A percentile compares a stretch with the other conserved stretches of the same genome.
These are phyloP conservation scores for Sceloporus undulatus DNA, from an alignment of 2,113 vertebrate species.

Conservation along the genomic window DNA sequence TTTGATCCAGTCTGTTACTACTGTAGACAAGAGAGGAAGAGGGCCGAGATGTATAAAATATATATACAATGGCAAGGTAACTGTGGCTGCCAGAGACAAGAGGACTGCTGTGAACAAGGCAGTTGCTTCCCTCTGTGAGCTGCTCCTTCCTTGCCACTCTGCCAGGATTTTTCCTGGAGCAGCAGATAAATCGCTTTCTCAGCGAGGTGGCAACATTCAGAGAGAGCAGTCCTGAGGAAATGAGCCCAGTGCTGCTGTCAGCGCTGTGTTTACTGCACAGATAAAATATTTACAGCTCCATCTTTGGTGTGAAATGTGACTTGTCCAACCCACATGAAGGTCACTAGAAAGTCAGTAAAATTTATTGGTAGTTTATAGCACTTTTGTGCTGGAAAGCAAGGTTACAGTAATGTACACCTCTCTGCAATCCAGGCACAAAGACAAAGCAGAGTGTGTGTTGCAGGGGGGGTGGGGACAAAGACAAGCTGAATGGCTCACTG, in stretches of 20 bases:
- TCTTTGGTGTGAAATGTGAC: slow-evolving; percentile 68
- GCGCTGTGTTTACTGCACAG: slow-evolving; percentile 73
- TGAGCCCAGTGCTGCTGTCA: slow-evolving; percentile 57
- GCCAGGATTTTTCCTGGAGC: slow-evolving; percentile 49
- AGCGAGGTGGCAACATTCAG: neutral
- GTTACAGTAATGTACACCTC: slow-evolving; percentile 34
- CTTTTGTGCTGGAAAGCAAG: slow-evolving; percentile 47
- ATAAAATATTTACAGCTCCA: slow-evolving; percentile 79
- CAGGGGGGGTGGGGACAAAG: neutral
- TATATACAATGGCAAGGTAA: slow-evolving; percentile 41
- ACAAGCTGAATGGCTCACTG: neutral
- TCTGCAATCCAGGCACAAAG: neutral
- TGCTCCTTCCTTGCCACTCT: slow-evolving; percentile 60
- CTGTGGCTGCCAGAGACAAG: neutral
- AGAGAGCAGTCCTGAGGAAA: slow-evolving; percentile 14
- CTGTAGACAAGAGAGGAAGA: neutral
- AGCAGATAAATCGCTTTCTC: slow-evolving; percentile 70
- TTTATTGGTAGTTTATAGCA: slow-evolving; percentile 69
- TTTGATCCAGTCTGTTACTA: neutral
- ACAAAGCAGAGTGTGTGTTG: neutral
- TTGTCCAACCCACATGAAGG: slow-evolving; percentile 69
- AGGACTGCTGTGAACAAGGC: slow-evolving; percentile 36
- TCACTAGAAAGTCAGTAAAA: slow-evolving; percentile 75
- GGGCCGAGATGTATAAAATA: slow-evolving; percentile 34
- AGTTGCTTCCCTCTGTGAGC: slow-evolving; percentile 14